Evolutionary conservation across 2,888 invertebrate species (phyloP), one percentile per base, ranked within the genome.

Genomic region (Folsomia candida): DNA sequence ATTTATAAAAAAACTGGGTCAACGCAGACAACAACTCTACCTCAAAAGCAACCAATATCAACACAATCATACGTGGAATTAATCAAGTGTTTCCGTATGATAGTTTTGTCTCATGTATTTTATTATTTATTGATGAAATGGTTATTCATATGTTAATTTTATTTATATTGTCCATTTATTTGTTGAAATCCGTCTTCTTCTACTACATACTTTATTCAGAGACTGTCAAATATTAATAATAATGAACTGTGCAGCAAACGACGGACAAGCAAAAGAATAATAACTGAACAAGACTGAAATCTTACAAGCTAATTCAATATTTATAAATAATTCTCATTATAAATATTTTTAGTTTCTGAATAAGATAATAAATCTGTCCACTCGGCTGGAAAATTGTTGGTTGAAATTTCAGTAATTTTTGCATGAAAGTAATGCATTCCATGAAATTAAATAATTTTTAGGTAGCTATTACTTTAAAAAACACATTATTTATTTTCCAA

Each of bases 21-120:
- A 11, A 29, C 37, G 29, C 29, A 62, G 29, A 75, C 78, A 78
- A 78, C 78, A 72, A 67, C 70, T 75, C 78, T 78, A 78, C 78
- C 78, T 78, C 78, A 78, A 72, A 18, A 67, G 28, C 24, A 64
- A 64, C 28, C 37, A 29, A 29, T 20, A 58, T 28, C 28, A 37
- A 18, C 18, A 37, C 47, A 51, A 64, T 28, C 14, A 37, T 37
- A 9, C 37, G 37, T 37, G n/a, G n/a, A n/a, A n/a, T n/a, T n/a
- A n/a, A n/a, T n/a, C n/a, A 37, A 37, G 6, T 37, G 37, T 37
- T 14, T 37, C 37, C 37, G 37, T 9, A 37, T n/a, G n/a, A 37
- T 9, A 37, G 37, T 37, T 37, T 37, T 37, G 37, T 37, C 37
- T 37, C 14, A 9, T 37, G 37, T 37, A 37, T 9, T 37, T 9